Evolutionary conservation across 1,140 invertebrate species (phyloP), one percentile per base, ranked within the genome.

Genomic region (Ceratina japonica): DNA sequence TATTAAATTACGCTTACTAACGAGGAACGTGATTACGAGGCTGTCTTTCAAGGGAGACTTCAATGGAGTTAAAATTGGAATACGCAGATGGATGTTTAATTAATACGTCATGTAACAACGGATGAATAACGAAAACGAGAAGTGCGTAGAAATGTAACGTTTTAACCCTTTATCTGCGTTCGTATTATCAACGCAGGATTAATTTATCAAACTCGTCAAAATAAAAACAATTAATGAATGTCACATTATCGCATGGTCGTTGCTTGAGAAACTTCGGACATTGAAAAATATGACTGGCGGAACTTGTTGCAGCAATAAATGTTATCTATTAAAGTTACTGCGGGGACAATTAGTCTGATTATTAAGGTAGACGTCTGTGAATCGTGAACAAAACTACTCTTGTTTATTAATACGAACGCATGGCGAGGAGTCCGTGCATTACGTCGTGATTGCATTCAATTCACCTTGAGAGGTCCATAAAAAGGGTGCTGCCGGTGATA

Each of bases 401-500:
- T 7, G 0, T 61, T 62, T 16, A 44, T n/a, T 49, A n/a, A 1
- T 3, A 12, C 2, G 44, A 71, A 59, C 56, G 20, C 5, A 20
- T n/a, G 16, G 15, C 3, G 27, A 44, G 27, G 37, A 44, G 37
- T 10, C 37, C 62, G n/a, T 12, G 24, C 24, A 52, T n/a, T 54
- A 20, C 15, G 27, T 20, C 15, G n/a, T 15, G 62, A n/a, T 56
- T 56, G 16, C 44, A 18, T 22, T 62, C 58, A 20, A 44, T 71
- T 77, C 58, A 27, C 75, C 68, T 77, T 71, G 75, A 8, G 0
- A 37, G 20, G 20, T 22, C 1, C 2, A n/a, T 52, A 69, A 69
- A 69, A 75, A 69, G 12, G n/a, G 54, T 16, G 24, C 37, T 66
- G n/a, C 15, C 22, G 31, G 18, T 31, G 66, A 59, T 63, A 77